phyloP scores from a whole-genome alignment of 35 echinoderm and acorn worm species.

The Apostichopus parvimensis region DNA sequence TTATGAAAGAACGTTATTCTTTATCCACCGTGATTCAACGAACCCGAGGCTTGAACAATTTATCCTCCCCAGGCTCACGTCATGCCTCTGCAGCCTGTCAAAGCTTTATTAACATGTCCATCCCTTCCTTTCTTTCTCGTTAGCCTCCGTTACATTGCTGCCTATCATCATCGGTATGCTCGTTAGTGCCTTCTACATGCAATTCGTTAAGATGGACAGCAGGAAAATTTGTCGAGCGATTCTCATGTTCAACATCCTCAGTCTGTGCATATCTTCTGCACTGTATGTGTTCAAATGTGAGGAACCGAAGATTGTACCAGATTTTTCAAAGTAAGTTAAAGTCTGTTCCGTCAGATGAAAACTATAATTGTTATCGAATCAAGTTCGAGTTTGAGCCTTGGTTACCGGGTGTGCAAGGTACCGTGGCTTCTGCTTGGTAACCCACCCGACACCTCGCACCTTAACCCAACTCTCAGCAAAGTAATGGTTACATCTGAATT shows the following conservation, averaged over 20 bases:
- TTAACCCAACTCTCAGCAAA: no score
- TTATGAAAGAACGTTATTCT: no score
- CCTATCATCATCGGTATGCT: conserved; percentile 17
- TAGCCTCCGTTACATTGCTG: conserved; percentile 41
- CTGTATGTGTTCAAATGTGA: conserved; percentile 34
- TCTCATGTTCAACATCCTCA: neutral
- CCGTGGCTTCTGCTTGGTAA: no score
- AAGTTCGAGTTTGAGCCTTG: no score
- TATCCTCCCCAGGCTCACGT: neutral
- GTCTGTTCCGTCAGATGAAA: no score
- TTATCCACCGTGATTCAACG: no score
- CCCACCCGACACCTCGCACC: no score
- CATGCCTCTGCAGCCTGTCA: neutral
- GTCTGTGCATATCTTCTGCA: neutral
- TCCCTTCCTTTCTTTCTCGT: neutral
- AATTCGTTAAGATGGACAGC: conserved; percentile 14
- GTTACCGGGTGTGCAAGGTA: no score
- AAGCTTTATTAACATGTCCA: neutral
- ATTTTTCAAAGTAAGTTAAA: neutral
- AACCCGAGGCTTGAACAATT: neutral
- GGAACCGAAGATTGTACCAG: conserved; percentile 22
- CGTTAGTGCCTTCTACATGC: conserved; percentile 26
- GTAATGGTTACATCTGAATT: no score
- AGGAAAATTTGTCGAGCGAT: conserved; percentile 1
- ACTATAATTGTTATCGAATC: no score